Base-by-base conservation (phyloP, 2,113 vertebrate genomes). In the Dermatemys mawii region DNA sequence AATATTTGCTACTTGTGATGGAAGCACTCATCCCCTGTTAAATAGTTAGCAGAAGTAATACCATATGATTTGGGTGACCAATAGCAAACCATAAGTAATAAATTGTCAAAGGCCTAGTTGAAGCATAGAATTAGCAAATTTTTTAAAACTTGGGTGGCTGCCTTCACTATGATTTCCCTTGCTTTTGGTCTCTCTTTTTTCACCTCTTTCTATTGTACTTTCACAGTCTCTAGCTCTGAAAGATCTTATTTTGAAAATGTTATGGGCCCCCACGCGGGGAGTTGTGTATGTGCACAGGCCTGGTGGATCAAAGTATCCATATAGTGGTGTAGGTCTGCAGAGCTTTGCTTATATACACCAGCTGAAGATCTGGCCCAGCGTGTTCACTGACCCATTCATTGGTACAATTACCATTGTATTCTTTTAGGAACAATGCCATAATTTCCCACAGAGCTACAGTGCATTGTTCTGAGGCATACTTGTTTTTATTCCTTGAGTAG, bases 1-100 rank as follows among this genome's bases (percentile, higher is more conserved):
- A 35, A 26, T 83, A 90, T 87, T 92, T 94, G 50, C 63, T 73
- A 24, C 3, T 1, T 8, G 22, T 57, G 16, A 22, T 85, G 67
- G 46, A 96, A 97, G 81, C 48, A 4, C 10, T 85, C 10, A 27
- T 11, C 50, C 29, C 90, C 93, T 95, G 54, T 35, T 67, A 83
- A 91, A 48, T n/a, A 51, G 46, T 46, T 46, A 94, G 60, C 48
- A 55, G 78, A 44, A 79, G 1, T 79, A 81, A 50, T 83, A 35
- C 63, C 38, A n/a, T 89, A 67, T 50, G 87, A 79, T 89, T 89
- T 85, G 89, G 81, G 81, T 88, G 5, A 81, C 29, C 21, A 85
- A 89, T 73, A 89, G 29, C 46, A 82, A 82, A 78, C 38, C 16
- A 67, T 44, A 67, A n/a, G 32, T 70, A 70, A 86, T 41, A 75